phyloP scores from a whole-genome alignment of 92 coral and sea anemone species.

The Blastomussa wellsi region DNA sequence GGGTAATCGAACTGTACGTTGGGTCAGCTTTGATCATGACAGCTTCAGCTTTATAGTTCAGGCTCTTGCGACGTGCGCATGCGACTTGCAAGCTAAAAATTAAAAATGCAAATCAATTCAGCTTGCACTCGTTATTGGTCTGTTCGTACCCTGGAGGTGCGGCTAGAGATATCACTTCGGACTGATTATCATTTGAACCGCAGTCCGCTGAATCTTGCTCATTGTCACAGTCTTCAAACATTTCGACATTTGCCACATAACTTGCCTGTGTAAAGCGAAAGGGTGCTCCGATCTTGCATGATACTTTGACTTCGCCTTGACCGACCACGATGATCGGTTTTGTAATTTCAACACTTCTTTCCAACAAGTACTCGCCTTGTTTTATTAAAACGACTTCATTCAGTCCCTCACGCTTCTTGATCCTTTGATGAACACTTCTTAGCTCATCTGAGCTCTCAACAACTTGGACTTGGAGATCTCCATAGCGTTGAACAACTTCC shows the following conservation, averaged over 20 bases:
- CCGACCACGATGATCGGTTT: slow-evolving; percentile 5
- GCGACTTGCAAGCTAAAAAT: not conserved
- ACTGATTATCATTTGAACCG: not conserved
- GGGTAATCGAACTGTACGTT: no score
- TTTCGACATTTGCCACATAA: slow-evolving; percentile 22
- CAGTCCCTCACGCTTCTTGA: not conserved
- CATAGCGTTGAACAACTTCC: slow-evolving; percentile 7
- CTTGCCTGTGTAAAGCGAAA: slow-evolving; percentile 14
- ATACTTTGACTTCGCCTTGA: slow-evolving; percentile 12
- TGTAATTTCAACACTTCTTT: slow-evolving; percentile 7
- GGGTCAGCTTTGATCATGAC: no score
- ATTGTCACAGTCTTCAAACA: not conserved
- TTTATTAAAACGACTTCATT: slow-evolving; percentile 19
- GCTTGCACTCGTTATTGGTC: slow-evolving; percentile 7
- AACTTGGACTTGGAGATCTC: not conserved
- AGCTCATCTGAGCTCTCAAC: slow-evolving; percentile 9
- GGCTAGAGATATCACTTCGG: slow-evolving; percentile 5
- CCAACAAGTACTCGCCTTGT: slow-evolving; percentile 12
- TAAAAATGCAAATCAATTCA: not conserved
- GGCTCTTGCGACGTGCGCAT: no score
- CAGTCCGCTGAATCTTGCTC: not conserved
- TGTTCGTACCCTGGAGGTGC: slow-evolving; percentile 1
- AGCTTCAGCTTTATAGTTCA: no score
- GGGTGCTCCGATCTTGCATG: slow-evolving; percentile 20
- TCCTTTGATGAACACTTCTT: not conserved